A percentile compares a stretch with the other conserved stretches of the same genome.
Conservation (phyloP, 2,888 invertebrate genomes). For the Carpatolechia fugitivella region DNA sequence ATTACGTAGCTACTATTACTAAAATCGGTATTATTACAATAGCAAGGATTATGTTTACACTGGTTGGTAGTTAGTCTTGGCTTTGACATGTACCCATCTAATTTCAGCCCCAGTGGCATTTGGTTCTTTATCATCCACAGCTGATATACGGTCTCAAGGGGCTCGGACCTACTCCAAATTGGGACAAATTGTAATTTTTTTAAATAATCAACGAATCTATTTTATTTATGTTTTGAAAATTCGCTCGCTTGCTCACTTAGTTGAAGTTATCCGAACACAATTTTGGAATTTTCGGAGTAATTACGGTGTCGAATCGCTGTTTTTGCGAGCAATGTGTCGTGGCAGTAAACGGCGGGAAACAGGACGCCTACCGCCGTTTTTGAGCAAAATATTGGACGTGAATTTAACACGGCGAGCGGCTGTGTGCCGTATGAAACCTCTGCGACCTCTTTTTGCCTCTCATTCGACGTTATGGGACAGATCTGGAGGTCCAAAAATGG, state of each 20-base stretch:
- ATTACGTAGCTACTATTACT: no score
- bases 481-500: constrained; percentile 24
- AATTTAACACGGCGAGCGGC: constrained; percentile 69
- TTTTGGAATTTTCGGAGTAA: neutral
- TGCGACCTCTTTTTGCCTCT: constrained; percentile 37
- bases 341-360: constrained; percentile 67
- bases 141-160: no score
- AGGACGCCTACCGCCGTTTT: constrained; percentile 72
- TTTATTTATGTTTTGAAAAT: no score
- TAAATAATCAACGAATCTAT: no score
- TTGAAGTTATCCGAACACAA: neutral
- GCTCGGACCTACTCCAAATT: no score
- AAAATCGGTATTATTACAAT: no score
- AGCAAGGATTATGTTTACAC: no score
- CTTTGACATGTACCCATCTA: no score
- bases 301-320: neutral
- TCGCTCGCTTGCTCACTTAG: neutral
- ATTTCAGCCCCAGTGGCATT: no score
- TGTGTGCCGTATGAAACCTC: constrained; percentile 50
- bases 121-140: no score
- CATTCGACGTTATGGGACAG: constrained; percentile 32
- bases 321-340: constrained; percentile 34
- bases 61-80: no score
- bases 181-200: no score
- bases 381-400: constrained; percentile 77